A percentile compares a stretch with the other conserved stretches of the same genome.
phyloP scores from a whole-genome alignment of 2,797 vertebrate species.

The Phaenicophaeus curvirostris region DNA sequence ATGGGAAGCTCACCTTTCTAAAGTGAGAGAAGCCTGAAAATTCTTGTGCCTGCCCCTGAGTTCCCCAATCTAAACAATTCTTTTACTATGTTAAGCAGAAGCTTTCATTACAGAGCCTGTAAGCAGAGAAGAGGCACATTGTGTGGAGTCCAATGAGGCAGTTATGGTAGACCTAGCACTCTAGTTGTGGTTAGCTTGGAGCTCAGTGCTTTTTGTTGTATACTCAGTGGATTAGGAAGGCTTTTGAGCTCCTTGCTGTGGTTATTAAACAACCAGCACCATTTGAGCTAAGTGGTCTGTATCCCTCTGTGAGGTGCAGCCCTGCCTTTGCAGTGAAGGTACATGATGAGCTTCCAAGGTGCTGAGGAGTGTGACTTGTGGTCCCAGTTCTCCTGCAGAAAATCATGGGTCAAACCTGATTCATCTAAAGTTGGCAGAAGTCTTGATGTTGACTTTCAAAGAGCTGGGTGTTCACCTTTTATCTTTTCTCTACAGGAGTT shows the following conservation, averaged over 20 bases:
- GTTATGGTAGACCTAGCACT: neutral
- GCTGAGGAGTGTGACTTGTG: neutral
- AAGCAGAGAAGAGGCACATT: neutral
- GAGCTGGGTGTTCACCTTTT: conserved; percentile 14
- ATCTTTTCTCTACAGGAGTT: neutral
- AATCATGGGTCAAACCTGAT: neutral
- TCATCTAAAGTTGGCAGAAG: neutral
- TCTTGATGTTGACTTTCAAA: neutral
- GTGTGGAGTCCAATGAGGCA: neutral
- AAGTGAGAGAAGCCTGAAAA: neutral
- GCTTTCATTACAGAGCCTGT: neutral
- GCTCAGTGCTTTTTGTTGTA: neutral
- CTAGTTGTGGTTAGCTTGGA: neutral
- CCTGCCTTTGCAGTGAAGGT: neutral
- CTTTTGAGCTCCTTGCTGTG: neutral
- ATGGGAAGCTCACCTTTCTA: neutral
- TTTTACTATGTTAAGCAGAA: neutral
- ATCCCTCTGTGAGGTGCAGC: neutral
- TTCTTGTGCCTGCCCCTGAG: neutral
- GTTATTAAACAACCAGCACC: neutral
- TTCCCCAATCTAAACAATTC: neutral
- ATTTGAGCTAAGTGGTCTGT: neutral
- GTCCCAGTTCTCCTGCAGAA: neutral
- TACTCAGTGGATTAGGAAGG: neutral
- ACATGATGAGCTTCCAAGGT: neutral